phyloP scores from a whole-genome alignment of 2,888 invertebrate genomes.

The Erebia epiphron region DNA sequence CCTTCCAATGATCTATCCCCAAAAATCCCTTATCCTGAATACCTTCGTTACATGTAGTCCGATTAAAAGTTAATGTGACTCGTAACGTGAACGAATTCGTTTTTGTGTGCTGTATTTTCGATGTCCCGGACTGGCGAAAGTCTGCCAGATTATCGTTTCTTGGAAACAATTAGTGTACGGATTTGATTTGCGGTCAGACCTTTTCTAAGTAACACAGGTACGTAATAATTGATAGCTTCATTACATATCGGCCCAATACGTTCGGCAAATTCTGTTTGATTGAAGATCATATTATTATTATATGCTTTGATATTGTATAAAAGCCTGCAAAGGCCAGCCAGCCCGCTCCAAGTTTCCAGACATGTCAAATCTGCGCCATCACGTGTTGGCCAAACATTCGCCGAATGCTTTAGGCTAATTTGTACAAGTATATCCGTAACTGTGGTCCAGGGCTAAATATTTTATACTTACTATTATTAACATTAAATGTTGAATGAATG shows the following conservation, averaged over 20 bases:
- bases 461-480: too few relatives aligned
- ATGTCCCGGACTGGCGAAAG: slow-evolving; percentile 50
- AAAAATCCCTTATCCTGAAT: slow-evolving; percentile 50
- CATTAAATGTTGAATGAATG: too few relatives aligned
- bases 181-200: slow-evolving; percentile 65
- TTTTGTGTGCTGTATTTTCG: slow-evolving; percentile 43
- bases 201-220: slow-evolving; percentile 38
- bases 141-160: slow-evolving; percentile 72
- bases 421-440: too few relatives aligned
- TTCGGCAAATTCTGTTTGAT: neutral
- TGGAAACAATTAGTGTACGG: slow-evolving; percentile 64
- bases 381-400: too few relatives aligned
- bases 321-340: too few relatives aligned
- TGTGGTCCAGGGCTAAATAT: too few relatives aligned
- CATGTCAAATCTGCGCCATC: too few relatives aligned
- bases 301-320: too few relatives aligned
- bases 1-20: slow-evolving; percentile 1
- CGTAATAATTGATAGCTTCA: slow-evolving; percentile 19
- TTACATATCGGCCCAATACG: too few relatives aligned
- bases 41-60: slow-evolving; percentile 52
- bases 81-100: slow-evolving; percentile 60
- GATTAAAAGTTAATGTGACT: slow-evolving; percentile 66
- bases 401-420: too few relatives aligned
- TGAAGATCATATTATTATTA: too few relatives aligned
- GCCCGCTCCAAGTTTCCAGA: too few relatives aligned